Conservation (phyloP, 2,888 invertebrate species). For the Eledona agricola region DNA sequence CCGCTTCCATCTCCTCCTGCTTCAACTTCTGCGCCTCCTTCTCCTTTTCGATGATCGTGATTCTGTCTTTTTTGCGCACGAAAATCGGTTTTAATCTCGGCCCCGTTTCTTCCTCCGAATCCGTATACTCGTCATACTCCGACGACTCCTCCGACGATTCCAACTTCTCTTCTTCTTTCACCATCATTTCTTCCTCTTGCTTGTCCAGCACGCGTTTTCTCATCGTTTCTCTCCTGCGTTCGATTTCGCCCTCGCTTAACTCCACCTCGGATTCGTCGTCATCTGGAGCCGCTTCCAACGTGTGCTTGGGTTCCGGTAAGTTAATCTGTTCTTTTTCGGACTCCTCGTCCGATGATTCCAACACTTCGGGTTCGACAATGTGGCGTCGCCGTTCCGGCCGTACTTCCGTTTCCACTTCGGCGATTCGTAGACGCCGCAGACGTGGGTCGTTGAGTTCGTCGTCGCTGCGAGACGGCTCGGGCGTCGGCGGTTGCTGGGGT, state of each 20-base stretch:
- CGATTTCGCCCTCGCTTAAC: constrained; percentile 85
- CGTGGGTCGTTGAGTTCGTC: constrained; percentile 83
- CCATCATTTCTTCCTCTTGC: constrained; percentile 78
- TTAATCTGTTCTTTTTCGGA: constrained; percentile 61
- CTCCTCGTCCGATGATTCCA: constrained; percentile 70
- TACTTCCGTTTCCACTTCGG: constrained; percentile 64
- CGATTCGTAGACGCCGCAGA: constrained; percentile 73
- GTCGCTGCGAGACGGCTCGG: constrained; percentile 54
- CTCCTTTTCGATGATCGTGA: constrained; percentile 95
- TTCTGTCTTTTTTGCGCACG: constrained; percentile 90
- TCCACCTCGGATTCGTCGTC: constrained; percentile 83
- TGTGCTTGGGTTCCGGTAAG: constrained; percentile 60
- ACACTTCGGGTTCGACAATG: constrained; percentile 74
- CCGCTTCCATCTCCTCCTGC: constrained; percentile 83
- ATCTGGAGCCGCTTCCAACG: constrained; percentile 62
- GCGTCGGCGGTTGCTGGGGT: constrained; percentile 55
- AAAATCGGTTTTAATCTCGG: constrained; percentile 95
- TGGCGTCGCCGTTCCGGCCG: constrained; percentile 69
- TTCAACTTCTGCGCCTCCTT: constrained; percentile 85
- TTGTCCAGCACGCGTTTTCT: constrained; percentile 73
- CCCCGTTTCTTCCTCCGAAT: constrained; percentile 89
- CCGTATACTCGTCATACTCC: constrained; percentile 86
- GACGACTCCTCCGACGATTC: constrained; percentile 77
- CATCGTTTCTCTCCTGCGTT: constrained; percentile 76
- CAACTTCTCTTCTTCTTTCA: constrained; percentile 78